Conservation (phyloP, 2,113 vertebrate genomes). For the Xyrauchen texanus region DNA sequence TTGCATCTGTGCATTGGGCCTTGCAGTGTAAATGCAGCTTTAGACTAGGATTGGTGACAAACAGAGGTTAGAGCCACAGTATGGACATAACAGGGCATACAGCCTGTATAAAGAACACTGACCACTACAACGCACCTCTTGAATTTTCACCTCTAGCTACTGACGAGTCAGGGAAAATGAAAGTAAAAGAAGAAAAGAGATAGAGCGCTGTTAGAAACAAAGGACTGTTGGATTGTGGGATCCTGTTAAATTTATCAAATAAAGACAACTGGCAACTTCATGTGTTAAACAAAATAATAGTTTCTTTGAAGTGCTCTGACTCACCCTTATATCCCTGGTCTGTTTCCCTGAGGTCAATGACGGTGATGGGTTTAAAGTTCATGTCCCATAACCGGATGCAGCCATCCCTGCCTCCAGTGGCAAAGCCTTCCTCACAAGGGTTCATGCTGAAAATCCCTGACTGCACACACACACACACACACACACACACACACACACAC, state of each 20-base stretch:
- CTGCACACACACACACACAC: conserved; percentile 56
- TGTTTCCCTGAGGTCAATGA: conserved; percentile 99
- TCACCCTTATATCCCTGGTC: conserved; percentile 99
- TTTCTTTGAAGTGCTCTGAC: conserved; percentile 14
- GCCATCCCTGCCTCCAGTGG: conserved; percentile 95
- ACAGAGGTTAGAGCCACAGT: conserved; percentile 13
- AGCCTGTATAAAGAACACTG: conserved; percentile 36
- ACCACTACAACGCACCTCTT: conserved; percentile 71
- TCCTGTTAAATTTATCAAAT: conserved; percentile 2
- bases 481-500: too few species aligned
- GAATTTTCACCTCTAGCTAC: conserved; percentile 80
- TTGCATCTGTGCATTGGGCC: too few species aligned
- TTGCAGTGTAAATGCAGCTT: too few species aligned
- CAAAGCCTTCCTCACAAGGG: conserved; percentile 97
- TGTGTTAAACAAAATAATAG: background rate
- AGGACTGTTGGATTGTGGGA: conserved; percentile 7
- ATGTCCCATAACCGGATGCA: conserved; percentile 98
- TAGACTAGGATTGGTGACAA: conserved; percentile 30
- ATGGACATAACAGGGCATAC: conserved; percentile 31
- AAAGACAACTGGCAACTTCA: background rate
- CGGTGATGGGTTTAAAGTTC: conserved; percentile 99
- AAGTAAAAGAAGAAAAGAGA: conserved; percentile 46
- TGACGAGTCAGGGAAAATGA: conserved; percentile 64
- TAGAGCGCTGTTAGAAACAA: conserved; percentile 39
- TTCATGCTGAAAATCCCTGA: conserved; percentile 99